phyloP scores from a whole-genome alignment of 1,140 invertebrate genomes.

The Drosophila persimilis region DNA sequence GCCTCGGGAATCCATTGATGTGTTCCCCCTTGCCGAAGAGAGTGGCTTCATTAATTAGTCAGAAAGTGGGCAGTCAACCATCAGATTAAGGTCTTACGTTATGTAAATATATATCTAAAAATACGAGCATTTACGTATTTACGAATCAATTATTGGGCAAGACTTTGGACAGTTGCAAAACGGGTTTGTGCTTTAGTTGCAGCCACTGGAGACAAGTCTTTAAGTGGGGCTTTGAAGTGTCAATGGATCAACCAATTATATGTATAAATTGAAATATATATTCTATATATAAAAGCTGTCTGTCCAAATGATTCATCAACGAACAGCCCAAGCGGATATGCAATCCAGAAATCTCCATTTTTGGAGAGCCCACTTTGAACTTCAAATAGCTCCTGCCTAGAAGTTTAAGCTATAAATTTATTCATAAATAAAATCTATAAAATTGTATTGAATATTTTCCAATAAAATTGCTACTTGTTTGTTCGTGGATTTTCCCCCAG shows the following conservation, averaged over 20 bases:
- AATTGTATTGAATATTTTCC: not conserved
- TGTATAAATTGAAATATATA: conserved; percentile 1
- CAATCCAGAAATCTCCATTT: too few relatives aligned
- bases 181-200: conserved; percentile 36
- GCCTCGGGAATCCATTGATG: conserved; percentile 8
- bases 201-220: conserved; percentile 21
- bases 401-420: too few relatives aligned
- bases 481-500: conserved; percentile 12
- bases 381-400: too few relatives aligned
- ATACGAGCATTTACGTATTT: conserved; percentile 31
- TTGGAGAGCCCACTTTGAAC: too few relatives aligned
- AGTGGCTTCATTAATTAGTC: conserved; percentile 23
- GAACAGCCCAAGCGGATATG: too few relatives aligned
- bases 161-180: conserved; percentile 40
- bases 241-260: conserved; percentile 22
- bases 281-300: too few relatives aligned
- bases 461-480: conserved; percentile 3
- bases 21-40: not conserved
- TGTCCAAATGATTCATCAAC: too few relatives aligned
- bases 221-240: conserved; percentile 18
- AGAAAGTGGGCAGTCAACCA: conserved; percentile 27
- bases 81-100: conserved; percentile 12
- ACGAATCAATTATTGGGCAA: conserved; percentile 46
- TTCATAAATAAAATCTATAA: too few relatives aligned
- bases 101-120: conserved; percentile 39